Conservation (phyloP, 2,888 invertebrate species). For the Scaptomyza flava region DNA sequence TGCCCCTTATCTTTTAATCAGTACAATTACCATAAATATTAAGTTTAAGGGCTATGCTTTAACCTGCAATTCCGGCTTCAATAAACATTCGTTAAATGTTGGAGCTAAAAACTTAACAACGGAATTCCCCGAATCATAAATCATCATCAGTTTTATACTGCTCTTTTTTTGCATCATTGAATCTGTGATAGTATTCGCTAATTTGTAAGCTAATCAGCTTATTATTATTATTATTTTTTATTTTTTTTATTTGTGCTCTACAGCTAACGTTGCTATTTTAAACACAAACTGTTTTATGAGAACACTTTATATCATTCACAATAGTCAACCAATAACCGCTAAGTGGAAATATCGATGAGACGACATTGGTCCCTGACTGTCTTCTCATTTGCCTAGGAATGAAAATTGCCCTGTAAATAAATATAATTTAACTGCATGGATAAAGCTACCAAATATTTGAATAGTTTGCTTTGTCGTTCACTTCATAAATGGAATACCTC, state of each 20-base stretch:
- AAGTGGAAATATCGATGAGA: not conserved
- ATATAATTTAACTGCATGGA: not conserved
- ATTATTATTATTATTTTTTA: not conserved
- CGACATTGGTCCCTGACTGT: no score
- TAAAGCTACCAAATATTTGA: not conserved
- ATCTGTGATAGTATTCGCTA: not conserved
- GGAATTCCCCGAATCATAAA: not conserved
- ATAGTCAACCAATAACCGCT: not conserved
- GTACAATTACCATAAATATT: not conserved
- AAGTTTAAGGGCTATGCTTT: not conserved
- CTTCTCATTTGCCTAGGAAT: no score
- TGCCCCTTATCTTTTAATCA: not conserved
- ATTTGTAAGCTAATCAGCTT: not conserved
- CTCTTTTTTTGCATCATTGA: not conserved
- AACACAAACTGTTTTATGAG: not conserved
- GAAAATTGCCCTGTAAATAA: not conserved
- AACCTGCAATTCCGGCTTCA: no score
- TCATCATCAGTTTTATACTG: not conserved
- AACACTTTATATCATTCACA: conserved; percentile 1
- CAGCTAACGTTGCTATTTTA: not conserved
- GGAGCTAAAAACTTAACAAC: not conserved
- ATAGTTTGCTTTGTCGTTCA: not conserved
- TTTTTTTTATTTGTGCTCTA: not conserved
- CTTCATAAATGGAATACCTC: conserved; percentile 4
- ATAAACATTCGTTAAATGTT: not conserved